Evolutionary conservation across 2,888 invertebrate genomes (phyloP), one percentile per base, ranked within the genome.

Genomic region (Xestia sexstrigata): DNA sequence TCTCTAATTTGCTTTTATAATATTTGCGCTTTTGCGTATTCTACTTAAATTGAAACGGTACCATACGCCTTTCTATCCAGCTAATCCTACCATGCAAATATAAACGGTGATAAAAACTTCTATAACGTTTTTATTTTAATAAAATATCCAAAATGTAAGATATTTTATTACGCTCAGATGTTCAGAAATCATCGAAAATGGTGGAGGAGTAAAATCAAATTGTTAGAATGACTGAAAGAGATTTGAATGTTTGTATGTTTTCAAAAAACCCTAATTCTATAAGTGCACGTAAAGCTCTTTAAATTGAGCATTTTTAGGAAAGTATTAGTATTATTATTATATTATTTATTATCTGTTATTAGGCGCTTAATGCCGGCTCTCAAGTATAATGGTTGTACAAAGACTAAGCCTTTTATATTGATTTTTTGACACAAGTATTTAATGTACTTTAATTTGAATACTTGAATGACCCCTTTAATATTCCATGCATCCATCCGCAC

Each of bases 31-130:
- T 74, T 20, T 42, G 39, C 65, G 2, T 26, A 66, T 35, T 55
- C 11, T 8, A 55, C 9, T 17, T n/a, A 58, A 35, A 47, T 58
- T 66, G 30, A 63, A 45, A 52, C 23, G 20, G 35, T 35, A 35
- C 23, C 9, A 7, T 52, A 75, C 63, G 47, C 39, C 35, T 20
- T 39, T 47, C 58, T 74, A 55, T 45, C 39, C 66, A 23, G 13
- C 42, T 83, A 76, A 80, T 83, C 75, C 68, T 35, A 15, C 26
- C 30, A 52, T n/a, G n/a, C n/a, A n/a, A 76, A 78, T 35, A 65
- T 78, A 80, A 81, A 62, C 66, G 72, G 2, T n/a, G 70, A 62
- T 68, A 66, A 74, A 70, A 70, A 76, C 65, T 70, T 78, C 58
- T 58, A 78, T 76, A 30, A 52, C 66, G 52, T 70, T 76, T 60